Evolutionary conservation across 1,140 invertebrate genomes (phyloP).

Genomic region (Cardiocondyla obscurior): DNA sequence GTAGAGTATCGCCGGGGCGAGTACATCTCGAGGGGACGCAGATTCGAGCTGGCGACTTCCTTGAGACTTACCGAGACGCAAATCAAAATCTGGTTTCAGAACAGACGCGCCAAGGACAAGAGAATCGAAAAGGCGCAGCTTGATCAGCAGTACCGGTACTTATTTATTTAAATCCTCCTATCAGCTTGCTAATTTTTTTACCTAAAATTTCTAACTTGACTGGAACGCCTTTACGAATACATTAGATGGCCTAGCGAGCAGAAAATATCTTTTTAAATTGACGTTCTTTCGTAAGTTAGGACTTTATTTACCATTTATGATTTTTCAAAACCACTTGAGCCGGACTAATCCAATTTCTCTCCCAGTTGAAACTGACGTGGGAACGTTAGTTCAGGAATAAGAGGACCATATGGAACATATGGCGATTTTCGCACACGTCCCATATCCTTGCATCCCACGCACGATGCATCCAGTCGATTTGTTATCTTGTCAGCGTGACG

Average conservation of each 20-base stretch:
- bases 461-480: constrained; percentile 65
- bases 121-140: constrained; percentile 97
- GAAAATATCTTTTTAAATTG: too few species aligned
- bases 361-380: constrained; percentile 60
- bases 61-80: constrained; percentile 95
- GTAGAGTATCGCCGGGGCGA: constrained; percentile 95
- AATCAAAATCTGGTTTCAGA: constrained; percentile 99
- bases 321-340: constrained; percentile 21
- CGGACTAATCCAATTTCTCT: constrained; percentile 1
- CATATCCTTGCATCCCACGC: constrained; percentile 45
- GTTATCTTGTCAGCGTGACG: constrained; percentile 75
- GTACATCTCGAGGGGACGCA: constrained; percentile 93
- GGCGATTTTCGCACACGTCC: constrained; percentile 71
- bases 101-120: constrained; percentile 97
- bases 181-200: neutral
- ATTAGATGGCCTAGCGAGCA: too few species aligned
- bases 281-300: neutral
- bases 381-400: too few species aligned
- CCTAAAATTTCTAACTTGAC: too few species aligned
- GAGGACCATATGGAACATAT: constrained; percentile 73
- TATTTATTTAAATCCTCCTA: neutral
- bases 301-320: constrained; percentile 9
- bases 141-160: constrained; percentile 96
- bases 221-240: too few species aligned
- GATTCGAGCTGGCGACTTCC: constrained; percentile 94